These are phyloP conservation scores for Allophyes oxyacanthae DNA, from an alignment of 2,888 invertebrate species.

Conservation along the genomic window DNA sequence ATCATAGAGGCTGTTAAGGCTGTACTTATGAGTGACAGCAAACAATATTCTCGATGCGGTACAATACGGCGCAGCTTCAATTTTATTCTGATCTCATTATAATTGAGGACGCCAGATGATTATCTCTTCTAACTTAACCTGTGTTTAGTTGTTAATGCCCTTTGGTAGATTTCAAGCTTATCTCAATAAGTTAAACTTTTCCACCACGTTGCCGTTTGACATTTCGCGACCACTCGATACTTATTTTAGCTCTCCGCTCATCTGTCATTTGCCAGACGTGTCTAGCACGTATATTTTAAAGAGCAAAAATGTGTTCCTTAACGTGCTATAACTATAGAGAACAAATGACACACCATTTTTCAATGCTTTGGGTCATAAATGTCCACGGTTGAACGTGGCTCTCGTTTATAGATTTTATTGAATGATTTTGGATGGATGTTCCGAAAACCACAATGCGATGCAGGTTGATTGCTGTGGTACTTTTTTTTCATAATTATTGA, in stretches of 20 bases:
- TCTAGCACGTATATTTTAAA: constrained; percentile 14
- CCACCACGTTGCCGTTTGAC: not conserved
- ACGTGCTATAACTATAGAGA: constrained; percentile 38
- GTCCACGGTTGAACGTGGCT: constrained; percentile 38
- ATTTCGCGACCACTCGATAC: not conserved
- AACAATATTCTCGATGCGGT: too few species aligned
- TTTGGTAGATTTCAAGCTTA: not conserved
- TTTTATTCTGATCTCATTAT: too few species aligned
- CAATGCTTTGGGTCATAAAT: constrained; percentile 49
- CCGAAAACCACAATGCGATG: too few species aligned
- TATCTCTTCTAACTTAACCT: too few species aligned
- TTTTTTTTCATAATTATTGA: too few species aligned
- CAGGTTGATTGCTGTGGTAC: too few species aligned
- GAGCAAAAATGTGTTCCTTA: constrained; percentile 2
- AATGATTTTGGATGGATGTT: constrained; percentile 34
- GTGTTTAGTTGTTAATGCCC: too few species aligned
- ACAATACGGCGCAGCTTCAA: too few species aligned
- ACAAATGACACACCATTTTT: constrained; percentile 46
- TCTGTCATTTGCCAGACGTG: constrained; percentile 7
- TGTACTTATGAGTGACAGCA: too few species aligned
- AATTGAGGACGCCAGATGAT: too few species aligned
- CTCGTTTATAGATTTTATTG: constrained; percentile 42
- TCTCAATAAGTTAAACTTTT: not conserved
- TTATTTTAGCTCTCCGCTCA: constrained; percentile 3
- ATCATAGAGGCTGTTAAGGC: too few species aligned